Evolutionary conservation across 2,888 invertebrate genomes (phyloP).

Genomic region (Dasysyrphus tricinctus): DNA sequence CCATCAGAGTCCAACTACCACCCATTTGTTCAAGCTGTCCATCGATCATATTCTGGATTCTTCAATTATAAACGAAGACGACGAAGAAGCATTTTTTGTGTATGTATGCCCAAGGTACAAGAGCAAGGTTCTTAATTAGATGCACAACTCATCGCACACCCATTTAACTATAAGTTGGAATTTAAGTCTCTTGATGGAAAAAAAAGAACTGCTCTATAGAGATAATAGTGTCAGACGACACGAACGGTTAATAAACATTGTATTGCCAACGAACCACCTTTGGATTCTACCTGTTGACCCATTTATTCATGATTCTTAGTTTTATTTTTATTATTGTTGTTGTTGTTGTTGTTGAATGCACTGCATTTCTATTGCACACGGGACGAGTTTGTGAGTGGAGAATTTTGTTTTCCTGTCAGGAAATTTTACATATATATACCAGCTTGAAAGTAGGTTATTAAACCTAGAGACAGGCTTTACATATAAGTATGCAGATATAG

Average conservation of each 20-base stretch:
- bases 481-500: constrained; percentile 40
- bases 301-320: constrained; percentile 50
- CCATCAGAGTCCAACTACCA: constrained; percentile 20
- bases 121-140: constrained; percentile 62
- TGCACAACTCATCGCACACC: constrained; percentile 64
- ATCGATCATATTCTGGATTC: constrained; percentile 63
- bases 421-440: constrained; percentile 49
- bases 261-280: constrained; percentile 48
- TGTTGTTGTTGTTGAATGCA: constrained; percentile 13
- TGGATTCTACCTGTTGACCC: constrained; percentile 69
- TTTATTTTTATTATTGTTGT: constrained; percentile 20
- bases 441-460: constrained; percentile 52
- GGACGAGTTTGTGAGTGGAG: constrained; percentile 49
- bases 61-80: constrained; percentile 20
- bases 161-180: constrained; percentile 19
- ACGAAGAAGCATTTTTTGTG: neutral
- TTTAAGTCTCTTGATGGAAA: constrained; percentile 20
- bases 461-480: constrained; percentile 5
- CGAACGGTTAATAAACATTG: constrained; percentile 67
- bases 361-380: constrained; percentile 49
- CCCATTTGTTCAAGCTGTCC: constrained; percentile 25
- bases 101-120: constrained; percentile 16
- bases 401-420: constrained; percentile 60
- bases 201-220: neutral
- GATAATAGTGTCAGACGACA: constrained; percentile 39